A percentile compares a stretch with the other conserved stretches of the same genome.
phyloP scores from a whole-genome alignment of 1,140 invertebrate species.

The Telenomus remus region DNA sequence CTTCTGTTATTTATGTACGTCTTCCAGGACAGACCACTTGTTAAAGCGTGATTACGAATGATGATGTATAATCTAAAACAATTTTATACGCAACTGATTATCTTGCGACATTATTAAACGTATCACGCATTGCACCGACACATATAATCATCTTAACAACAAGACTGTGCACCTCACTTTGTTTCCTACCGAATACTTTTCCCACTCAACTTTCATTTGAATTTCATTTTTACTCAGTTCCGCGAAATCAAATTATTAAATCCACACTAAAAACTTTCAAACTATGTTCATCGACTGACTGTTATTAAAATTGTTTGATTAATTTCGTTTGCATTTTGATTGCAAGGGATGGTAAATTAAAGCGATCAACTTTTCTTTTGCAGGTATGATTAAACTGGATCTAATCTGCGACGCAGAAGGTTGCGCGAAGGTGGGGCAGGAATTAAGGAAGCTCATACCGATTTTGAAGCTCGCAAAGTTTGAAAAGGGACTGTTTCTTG shows the following conservation, averaged over 20 bases:
- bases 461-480: slow-evolving; percentile 33
- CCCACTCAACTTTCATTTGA: too few species aligned
- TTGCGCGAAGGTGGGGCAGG: background rate
- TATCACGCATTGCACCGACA: slow-evolving; percentile 15
- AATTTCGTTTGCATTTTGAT: too few species aligned
- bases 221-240: too few species aligned
- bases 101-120: slow-evolving; percentile 28
- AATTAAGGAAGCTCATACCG: slow-evolving; percentile 29
- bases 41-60: slow-evolving; percentile 22
- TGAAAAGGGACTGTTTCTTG: slow-evolving; percentile 27
- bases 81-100: slow-evolving; percentile 28
- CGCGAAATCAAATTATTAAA: too few species aligned
- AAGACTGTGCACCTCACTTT: background rate
- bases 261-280: too few species aligned
- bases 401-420: too few species aligned
- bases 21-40: slow-evolving; percentile 3
- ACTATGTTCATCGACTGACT: too few species aligned
- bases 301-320: too few species aligned
- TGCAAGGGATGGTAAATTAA: too few species aligned
- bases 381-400: too few species aligned
- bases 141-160: slow-evolving; percentile 12
- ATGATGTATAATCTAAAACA: slow-evolving; percentile 31
- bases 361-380: too few species aligned
- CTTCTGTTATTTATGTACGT: background rate
- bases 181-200: too few species aligned